These are phyloP conservation scores for Drosophila nannoptera DNA, from an alignment of 1,140 invertebrate genomes.

Conservation along the genomic window DNA sequence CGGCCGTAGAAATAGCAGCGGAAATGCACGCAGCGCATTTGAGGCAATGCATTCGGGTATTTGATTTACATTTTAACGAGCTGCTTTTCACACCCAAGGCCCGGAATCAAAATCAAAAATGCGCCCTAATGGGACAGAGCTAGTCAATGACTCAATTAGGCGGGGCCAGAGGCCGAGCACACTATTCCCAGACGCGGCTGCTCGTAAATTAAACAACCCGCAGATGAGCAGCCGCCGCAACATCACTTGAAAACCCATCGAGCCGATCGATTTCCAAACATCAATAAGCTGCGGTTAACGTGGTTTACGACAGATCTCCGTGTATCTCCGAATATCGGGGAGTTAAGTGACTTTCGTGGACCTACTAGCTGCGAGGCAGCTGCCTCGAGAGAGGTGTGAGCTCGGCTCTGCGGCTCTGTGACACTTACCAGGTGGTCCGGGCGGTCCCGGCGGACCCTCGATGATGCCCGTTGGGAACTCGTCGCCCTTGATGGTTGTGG, in stretches of 20 bases:
- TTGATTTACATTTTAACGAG: constrained; percentile 69
- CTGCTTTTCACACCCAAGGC: constrained; percentile 43
- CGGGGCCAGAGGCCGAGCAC: neutral
- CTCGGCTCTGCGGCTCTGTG: constrained; percentile 2
- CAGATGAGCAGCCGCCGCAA: constrained; percentile 36
- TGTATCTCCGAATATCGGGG: constrained; percentile 17
- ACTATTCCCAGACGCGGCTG: constrained; percentile 40
- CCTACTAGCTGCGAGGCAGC: constrained; percentile 50
- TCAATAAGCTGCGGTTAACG: constrained; percentile 33
- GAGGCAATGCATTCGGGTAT: constrained; percentile 23
- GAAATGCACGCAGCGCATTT: constrained; percentile 37
- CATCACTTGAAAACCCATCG: constrained; percentile 65
- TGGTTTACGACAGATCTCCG: constrained; percentile 33
- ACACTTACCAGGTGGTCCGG: constrained; percentile 90
- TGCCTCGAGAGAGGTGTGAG: constrained; percentile 27
- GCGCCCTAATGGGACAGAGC: constrained; percentile 53
- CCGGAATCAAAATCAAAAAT: constrained; percentile 45
- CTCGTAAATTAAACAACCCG: constrained; percentile 71
- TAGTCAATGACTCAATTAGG: constrained; percentile 75
- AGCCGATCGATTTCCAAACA: constrained; percentile 45
- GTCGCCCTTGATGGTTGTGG: constrained; percentile 93
- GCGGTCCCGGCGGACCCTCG: constrained; percentile 94
- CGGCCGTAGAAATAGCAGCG: constrained; percentile 45
- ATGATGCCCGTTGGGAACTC: constrained; percentile 94
- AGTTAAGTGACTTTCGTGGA: constrained; percentile 60